Percentiles rank a stretch among this genome's conserved stretches.
These are phyloP conservation scores for Malurus alboscapulatus DNA, from an alignment of 2,113 vertebrate species.

Conservation along the genomic window DNA sequence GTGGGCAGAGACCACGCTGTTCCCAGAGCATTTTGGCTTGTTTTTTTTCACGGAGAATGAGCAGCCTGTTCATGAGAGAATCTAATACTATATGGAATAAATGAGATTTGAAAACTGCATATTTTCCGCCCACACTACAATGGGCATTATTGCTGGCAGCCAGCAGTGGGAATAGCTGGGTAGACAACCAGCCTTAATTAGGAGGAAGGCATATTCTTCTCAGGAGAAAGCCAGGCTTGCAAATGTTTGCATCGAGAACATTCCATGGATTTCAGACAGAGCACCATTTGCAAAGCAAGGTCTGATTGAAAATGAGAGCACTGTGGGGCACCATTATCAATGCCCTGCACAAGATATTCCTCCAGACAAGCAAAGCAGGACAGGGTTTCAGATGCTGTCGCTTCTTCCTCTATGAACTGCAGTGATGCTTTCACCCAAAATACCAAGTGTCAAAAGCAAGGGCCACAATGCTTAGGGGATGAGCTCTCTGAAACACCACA, in stretches of 20 bases:
- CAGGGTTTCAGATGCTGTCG: not conserved
- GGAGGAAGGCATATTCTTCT: slow-evolving; percentile 39
- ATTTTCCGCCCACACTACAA: slow-evolving; percentile 61
- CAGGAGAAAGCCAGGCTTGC: slow-evolving; percentile 35
- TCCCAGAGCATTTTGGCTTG: slow-evolving; percentile 3
- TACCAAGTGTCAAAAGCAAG: not conserved
- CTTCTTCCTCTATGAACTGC: not conserved
- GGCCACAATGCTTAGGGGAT: not conserved
- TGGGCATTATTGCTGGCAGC: slow-evolving; percentile 49
- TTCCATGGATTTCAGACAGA: not conserved
- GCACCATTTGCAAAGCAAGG: not conserved
- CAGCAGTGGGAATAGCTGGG: slow-evolving; percentile 48
- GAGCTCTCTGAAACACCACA: not conserved
- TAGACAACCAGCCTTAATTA: slow-evolving; percentile 56
- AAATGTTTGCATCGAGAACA: not conserved
- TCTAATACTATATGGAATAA: slow-evolving; percentile 49
- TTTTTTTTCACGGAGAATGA: not conserved
- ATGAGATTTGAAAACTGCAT: slow-evolving; percentile 60
- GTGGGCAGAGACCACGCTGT: slow-evolving; percentile 40
- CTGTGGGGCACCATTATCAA: not conserved
- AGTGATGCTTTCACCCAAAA: not conserved
- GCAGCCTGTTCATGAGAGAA: slow-evolving; percentile 48
- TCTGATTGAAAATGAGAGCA: slow-evolving; percentile 7
- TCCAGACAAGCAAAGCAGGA: not conserved
- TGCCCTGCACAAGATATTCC: not conserved